Percentiles rank a stretch among this genome's conserved stretches.
phyloP scores from a whole-genome alignment of 2,113 vertebrate species.

The Larimichthys polyactis region DNA sequence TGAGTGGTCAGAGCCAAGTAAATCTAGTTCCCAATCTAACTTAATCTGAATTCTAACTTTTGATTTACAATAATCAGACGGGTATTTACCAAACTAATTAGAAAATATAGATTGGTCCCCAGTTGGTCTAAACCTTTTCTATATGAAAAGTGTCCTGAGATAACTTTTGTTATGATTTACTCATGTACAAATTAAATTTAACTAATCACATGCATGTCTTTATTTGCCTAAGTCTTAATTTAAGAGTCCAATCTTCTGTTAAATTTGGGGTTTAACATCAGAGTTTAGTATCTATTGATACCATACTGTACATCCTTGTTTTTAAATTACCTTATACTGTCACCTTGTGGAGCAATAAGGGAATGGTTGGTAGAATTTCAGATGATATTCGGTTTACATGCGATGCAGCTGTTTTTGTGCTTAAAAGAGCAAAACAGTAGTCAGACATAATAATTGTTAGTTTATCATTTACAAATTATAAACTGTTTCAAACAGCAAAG shows the following conservation, averaged over 20 bases:
- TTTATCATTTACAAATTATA: not conserved
- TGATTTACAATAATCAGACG: not conserved
- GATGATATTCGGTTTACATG: not conserved
- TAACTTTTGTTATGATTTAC: no score
- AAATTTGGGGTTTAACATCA: not conserved
- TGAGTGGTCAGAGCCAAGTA: not conserved
- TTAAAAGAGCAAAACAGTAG: not conserved
- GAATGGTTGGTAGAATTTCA: not conserved
- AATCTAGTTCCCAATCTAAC: not conserved
- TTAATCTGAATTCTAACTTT: not conserved
- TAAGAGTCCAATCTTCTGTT: not conserved
- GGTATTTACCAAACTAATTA: not conserved
- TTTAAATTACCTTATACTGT: not conserved
- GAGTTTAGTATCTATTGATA: not conserved
- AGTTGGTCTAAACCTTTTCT: no score
- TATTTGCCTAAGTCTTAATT: not conserved
- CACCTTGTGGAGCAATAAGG: constrained; percentile 25
- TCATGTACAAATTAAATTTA: no score
- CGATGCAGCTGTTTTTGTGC: not conserved
- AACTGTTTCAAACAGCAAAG: not conserved
- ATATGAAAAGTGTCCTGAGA: no score
- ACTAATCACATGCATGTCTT: not conserved
- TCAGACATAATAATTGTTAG: not conserved
- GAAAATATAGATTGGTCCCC: not conserved
- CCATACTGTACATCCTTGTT: not conserved